Percentiles rank a stretch among this genome's conserved stretches.
Conservation (phyloP, 1,140 invertebrate species). For the Bicyclus anynana region DNA sequence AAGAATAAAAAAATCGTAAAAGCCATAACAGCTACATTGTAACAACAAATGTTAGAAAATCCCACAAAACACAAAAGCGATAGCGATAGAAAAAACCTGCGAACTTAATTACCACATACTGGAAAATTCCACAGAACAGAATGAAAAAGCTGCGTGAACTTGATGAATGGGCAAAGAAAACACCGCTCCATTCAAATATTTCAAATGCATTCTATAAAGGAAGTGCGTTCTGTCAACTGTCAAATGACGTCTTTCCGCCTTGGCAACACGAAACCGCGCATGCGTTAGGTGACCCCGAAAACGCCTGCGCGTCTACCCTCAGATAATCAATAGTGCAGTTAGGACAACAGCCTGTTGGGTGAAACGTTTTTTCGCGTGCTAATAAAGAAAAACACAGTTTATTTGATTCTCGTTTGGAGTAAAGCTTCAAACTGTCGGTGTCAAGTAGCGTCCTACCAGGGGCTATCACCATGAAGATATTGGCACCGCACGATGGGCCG, state of each 20-base stretch:
- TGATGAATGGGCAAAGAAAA: background rate
- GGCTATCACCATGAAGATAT: constrained; percentile 65
- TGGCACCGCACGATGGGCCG: constrained; percentile 52
- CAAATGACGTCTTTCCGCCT: constrained; percentile 61
- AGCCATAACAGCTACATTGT: no score
- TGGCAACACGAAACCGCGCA: constrained; percentile 39
- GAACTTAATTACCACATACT: no score
- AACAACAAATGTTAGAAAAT: no score
- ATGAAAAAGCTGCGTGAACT: background rate
- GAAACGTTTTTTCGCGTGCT: constrained; percentile 38
- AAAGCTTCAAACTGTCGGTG: constrained; percentile 63
- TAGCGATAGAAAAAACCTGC: no score
- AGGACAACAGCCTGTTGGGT: constrained; percentile 66
- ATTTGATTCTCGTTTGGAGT: constrained; percentile 34
- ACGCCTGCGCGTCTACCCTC: constrained; percentile 52
- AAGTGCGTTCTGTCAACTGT: constrained; percentile 38
- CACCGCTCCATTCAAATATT: background rate
- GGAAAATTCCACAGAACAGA: no score
- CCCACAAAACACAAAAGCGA: no score
- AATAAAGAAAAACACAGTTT: constrained; percentile 33
- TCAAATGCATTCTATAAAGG: background rate
- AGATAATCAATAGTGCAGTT: constrained; percentile 66
- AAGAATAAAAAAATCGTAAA: no score
- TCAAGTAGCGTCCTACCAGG: constrained; percentile 61
- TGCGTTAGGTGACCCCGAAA: constrained; percentile 26